Base-by-base conservation (phyloP, 53 echinoderm and acorn worm species). In the Luidia sarsii region DNA sequence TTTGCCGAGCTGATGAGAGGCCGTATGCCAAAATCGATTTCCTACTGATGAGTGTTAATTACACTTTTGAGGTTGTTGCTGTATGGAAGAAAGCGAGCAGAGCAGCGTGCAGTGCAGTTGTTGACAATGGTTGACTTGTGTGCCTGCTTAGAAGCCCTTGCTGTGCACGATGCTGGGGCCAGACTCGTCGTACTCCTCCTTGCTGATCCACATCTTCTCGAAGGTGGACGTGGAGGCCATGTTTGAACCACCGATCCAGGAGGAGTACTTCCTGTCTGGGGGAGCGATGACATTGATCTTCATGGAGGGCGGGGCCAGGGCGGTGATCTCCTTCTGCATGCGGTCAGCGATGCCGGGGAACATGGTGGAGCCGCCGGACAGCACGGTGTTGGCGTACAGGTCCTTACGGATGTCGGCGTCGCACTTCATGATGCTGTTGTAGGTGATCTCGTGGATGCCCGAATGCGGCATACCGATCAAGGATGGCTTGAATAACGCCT, bases 191-290 rank as follows among this genome's bases (percentile, higher is more conserved):
- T 94, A 94, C 60, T 91, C 94, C 57, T 87, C 79, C 68, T 84
- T 91, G 91, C 88, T 94, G 91, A 94, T 92, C 93, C 94, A 94
- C 94, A 94, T 94, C 63, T 94, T 69, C 39, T 88, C 85, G 64
- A 88, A 91, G 70, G 83, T 90, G 64, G 94, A 87, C 4, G 90
- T 69, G 11, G 88, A 90, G 23, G 85, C 90, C 56, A 94, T 54
- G 82, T 88, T 88, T 54, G 94, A 94, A 30, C 87, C 87, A 59
- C 93, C 89, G 82, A 92, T 89, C 92, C 86, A 91, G 21, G 85
- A 86, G 23, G 84, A 55, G 52, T 67, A 63, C 68, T 86, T 75
- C 33, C 89, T 67, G 50, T 86, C 90, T 14, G 91, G 70, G 37
- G 83, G 87, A 64, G 91, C 83, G 33, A 87, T 87, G 66, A 90